Evolutionary conservation across 2,888 invertebrate species (phyloP).

Genomic region (Pterostichus madidus): DNA sequence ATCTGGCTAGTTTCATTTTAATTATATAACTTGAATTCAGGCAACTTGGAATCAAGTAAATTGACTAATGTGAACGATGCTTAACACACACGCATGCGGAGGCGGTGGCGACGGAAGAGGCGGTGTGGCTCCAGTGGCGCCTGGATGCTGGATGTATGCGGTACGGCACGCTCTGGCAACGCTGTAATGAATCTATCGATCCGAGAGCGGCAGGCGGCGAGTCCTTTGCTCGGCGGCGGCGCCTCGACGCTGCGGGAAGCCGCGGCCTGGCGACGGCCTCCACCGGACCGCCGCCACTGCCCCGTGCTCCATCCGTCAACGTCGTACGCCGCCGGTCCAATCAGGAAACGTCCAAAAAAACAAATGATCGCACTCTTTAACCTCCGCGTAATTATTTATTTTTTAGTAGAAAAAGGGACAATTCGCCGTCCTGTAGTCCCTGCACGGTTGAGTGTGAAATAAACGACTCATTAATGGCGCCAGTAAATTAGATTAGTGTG

Average conservation of each 20-base stretch:
- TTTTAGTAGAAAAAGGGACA: conserved; percentile 55
- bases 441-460: conserved; percentile 31
- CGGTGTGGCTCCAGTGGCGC: conserved; percentile 38
- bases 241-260: conserved; percentile 53
- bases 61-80: conserved; percentile 6
- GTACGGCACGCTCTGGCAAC: conserved; percentile 66
- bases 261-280: conserved; percentile 48
- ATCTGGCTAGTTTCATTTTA: no score
- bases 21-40: no score
- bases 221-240: conserved; percentile 28
- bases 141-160: conserved; percentile 62
- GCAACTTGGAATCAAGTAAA: no score
- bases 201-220: conserved; percentile 53
- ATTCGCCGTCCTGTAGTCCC: background rate
- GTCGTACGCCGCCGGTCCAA: conserved; percentile 69
- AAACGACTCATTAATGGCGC: conserved; percentile 60
- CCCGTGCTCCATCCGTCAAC: conserved; percentile 69
- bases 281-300: conserved; percentile 57
- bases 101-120: conserved; percentile 49
- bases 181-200: conserved; percentile 69
- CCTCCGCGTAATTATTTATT: conserved; percentile 61
- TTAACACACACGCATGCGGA: conserved; percentile 57
- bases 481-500: conserved; percentile 61
- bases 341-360: conserved; percentile 70
- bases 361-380: conserved; percentile 69